Base-by-base conservation (phyloP, 1,140 invertebrate species). In the Cataglyphis hispanica region DNA sequence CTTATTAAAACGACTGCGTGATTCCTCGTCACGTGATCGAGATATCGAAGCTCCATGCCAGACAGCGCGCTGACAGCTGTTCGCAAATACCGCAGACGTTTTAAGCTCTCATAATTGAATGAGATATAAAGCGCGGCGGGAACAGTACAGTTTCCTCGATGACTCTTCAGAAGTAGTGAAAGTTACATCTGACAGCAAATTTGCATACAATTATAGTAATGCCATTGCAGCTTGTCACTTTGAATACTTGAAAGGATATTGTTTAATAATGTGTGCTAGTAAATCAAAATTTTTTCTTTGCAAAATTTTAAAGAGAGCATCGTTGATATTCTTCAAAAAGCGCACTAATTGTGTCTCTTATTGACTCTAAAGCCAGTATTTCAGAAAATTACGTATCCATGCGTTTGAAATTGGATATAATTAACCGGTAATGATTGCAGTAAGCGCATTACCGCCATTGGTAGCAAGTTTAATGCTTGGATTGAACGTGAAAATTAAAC, bases 191-290 rank as follows among this genome's bases (percentile, higher is more conserved):
- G 78, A 81, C 78, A 72, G 66, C 11, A 56, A 60, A 83, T 83
- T 83, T 83, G 37, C 67, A 83, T 83, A 83, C 78, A 74, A 83
- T 83, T 83, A 74, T 83, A 43, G 53, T 19, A 60, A 56, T 58
- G 66, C 78, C 66, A 81, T 81, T 81, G 78, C 70, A 81, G 10
- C 25, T 70, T 34, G 46, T 58, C 46, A 1, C 19, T n/a, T 60
- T 11, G n/a, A 27, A 25, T 69, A 43, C 43, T 80, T 31, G 13
- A 1, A 53, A 16, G 76, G 22, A 56, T 66, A 63, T 50, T 46
- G 31, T 50, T 50, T 53, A 56, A 22, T 37, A 43, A 13, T 31
- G 27, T 67, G 11, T 4, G 34, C 16, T 67, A 3, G 40, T 43
- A 31, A 11, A 22, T 34, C 40, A 56, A 31, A 64, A 43, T 76